Conservation (phyloP, 1,140 invertebrate genomes). For the Centruroides vittatus region DNA sequence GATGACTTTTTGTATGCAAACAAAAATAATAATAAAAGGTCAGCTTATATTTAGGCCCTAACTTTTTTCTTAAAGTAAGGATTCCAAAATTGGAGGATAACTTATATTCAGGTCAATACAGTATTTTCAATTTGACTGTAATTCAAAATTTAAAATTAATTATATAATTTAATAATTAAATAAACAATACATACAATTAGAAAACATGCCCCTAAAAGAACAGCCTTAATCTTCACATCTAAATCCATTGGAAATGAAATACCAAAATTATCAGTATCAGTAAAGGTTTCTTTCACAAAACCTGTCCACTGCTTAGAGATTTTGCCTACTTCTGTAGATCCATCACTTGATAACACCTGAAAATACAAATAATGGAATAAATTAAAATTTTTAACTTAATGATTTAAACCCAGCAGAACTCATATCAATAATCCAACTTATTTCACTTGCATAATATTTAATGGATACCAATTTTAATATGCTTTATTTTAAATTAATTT, state of each 20-base stretch:
- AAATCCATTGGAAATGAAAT: conserved; percentile 63
- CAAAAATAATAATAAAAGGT: no score
- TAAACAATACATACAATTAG: conserved; percentile 22
- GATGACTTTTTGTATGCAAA: no score
- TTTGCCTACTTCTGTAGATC: conserved; percentile 41
- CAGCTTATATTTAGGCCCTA: no score
- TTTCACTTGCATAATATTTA: neutral
- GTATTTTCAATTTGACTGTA: no score
- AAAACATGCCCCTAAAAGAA: conserved; percentile 50
- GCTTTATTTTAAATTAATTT: neutral
- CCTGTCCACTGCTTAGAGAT: conserved; percentile 66
- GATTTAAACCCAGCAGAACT: neutral
- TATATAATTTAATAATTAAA: no score
- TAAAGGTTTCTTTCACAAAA: conserved; percentile 49
- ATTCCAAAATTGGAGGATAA: no score
- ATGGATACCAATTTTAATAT: neutral
- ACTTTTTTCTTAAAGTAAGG: no score
- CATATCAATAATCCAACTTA: neutral
- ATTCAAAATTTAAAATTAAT: no score
- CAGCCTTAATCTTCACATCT: conserved; percentile 65
- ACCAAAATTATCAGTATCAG: conserved; percentile 60
- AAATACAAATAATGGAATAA: conserved; percentile 17
- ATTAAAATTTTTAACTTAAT: neutral
- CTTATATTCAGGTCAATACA: no score
- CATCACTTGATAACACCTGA: conserved; percentile 13